phyloP scores from a whole-genome alignment of 2,113 vertebrate genomes.

The Callaeas wilsoni region DNA sequence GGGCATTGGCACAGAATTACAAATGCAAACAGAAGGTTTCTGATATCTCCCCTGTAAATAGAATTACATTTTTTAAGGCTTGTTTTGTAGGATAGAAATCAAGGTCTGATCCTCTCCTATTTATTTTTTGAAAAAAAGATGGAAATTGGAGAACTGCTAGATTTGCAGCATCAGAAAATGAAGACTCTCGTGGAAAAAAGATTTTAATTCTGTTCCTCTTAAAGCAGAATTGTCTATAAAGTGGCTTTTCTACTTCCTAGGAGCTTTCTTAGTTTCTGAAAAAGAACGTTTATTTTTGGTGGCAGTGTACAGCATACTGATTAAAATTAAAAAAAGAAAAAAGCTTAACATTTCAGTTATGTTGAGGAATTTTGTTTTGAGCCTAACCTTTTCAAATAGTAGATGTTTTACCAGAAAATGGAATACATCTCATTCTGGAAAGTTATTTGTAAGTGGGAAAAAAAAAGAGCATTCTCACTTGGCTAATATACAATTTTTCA shows the following conservation, averaged over 20 bases:
- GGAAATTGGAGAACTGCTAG: not conserved
- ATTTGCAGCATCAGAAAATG: not conserved
- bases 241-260: not conserved
- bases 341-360: not conserved
- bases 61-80: not conserved
- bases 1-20: no score
- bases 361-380: not conserved
- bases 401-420: not conserved
- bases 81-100: not conserved
- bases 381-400: not conserved
- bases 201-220: not conserved
- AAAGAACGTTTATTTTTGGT: not conserved
- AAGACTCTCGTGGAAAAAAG: not conserved
- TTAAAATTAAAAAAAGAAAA: not conserved
- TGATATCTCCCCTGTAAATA: not conserved
- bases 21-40: not conserved
- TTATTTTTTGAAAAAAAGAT: not conserved
- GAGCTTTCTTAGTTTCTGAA: not conserved
- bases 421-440: not conserved
- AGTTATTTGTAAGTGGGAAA: not conserved
- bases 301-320: not conserved
- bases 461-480: not conserved
- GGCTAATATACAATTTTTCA: not conserved
- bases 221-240: not conserved
- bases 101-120: not conserved